These are phyloP conservation scores for Semnornis frantzii DNA, from an alignment of 2,113 vertebrate genomes.

Conservation along the genomic window DNA sequence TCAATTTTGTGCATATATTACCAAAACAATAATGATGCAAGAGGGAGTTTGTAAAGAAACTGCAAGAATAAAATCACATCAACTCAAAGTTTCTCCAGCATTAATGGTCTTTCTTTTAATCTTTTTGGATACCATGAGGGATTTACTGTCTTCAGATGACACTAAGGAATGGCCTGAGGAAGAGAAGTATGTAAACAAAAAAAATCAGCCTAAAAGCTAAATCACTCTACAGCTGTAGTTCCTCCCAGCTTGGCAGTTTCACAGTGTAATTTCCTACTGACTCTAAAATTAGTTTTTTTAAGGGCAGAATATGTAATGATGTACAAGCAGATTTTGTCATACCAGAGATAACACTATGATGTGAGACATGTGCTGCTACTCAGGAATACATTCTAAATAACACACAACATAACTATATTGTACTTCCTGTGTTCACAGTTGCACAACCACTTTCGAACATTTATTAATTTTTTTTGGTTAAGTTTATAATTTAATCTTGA, in stretches of 20 bases:
- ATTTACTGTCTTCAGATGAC: neutral
- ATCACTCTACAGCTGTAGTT: constrained; percentile 30
- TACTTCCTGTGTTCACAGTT: neutral
- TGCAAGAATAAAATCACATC: neutral
- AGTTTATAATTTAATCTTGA: neutral
- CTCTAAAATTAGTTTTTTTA: neutral
- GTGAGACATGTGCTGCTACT: constrained; percentile 4
- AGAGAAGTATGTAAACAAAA: constrained; percentile 66
- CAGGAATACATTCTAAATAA: constrained; percentile 45
- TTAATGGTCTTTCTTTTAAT: neutral
- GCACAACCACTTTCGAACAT: constrained; percentile 29
- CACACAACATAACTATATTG: neutral
- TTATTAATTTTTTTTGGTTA: neutral
- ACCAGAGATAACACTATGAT: constrained; percentile 17
- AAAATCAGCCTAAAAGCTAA: constrained; percentile 56
- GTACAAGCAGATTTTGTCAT: constrained; percentile 31
- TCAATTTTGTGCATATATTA: neutral
- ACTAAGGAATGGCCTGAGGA: neutral
- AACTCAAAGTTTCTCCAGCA: neutral
- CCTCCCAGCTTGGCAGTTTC: constrained; percentile 45
- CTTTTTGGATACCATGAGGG: neutral
- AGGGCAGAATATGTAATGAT: constrained; percentile 25
- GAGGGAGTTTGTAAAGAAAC: neutral
- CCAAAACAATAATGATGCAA: neutral
- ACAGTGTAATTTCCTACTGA: constrained; percentile 48